A percentile compares a stretch with the other conserved stretches of the same genome.
phyloP scores from a whole-genome alignment of 2,888 invertebrate genomes.

The Drosophila austrosaltans region DNA sequence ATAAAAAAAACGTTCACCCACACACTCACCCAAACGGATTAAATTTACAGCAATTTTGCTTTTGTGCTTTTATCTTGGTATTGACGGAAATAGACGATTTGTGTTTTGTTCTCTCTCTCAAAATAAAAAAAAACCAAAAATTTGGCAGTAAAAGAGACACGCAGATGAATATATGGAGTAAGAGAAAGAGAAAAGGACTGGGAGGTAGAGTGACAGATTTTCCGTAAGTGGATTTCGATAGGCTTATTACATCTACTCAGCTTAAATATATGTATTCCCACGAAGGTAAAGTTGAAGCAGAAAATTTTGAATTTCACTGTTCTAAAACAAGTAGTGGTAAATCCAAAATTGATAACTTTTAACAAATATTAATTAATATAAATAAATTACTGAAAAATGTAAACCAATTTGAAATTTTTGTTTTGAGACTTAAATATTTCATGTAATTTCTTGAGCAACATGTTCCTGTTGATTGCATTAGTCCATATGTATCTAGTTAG shows the following conservation, averaged over 20 bases:
- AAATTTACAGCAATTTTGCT: slow-evolving; percentile 70
- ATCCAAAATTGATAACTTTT: no score
- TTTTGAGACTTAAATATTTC: no score
- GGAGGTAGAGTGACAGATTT: not conserved
- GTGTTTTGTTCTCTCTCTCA: slow-evolving; percentile 27
- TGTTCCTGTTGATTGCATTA: no score
- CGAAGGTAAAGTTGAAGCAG: not conserved
- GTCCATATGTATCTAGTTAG: no score
- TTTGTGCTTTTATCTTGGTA: slow-evolving; percentile 28
- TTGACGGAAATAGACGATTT: slow-evolving; percentile 59
- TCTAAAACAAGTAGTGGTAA: no score
- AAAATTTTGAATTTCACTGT: no score
- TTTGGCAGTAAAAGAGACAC: not conserved
- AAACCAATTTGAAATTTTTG: no score
- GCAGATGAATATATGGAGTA: not conserved
- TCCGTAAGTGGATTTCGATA: not conserved
- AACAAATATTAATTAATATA: no score
- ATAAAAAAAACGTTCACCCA: slow-evolving; percentile 12
- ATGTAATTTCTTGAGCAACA: no score
- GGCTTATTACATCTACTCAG: not conserved
- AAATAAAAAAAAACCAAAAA: not conserved
- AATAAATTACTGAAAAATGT: no score
- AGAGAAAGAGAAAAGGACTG: not conserved
- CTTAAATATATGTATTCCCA: not conserved
- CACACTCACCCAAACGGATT: slow-evolving; percentile 49